Evolutionary conservation across 2,888 invertebrate species (phyloP), one percentile per base, ranked within the genome.

Genomic region (Aphidius colemani): DNA sequence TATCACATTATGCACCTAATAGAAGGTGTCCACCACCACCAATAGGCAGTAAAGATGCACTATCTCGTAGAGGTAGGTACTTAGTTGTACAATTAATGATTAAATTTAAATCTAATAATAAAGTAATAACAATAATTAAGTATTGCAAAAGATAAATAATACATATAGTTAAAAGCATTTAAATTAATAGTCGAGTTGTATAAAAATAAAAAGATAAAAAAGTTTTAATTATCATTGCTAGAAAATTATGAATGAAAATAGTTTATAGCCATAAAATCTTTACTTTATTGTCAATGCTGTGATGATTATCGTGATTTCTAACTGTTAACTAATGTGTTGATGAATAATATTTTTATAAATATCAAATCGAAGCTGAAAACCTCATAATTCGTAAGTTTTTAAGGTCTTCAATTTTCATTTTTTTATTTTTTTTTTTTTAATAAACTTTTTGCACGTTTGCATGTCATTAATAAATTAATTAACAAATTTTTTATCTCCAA

Each of bases 1-100:
- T 94, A 82, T 90, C 90, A 78, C 88, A 91, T 75, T 83, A 81
- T 71, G 78, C 81, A 63, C 84, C 84, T 59, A 82, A 78, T 75
- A 81, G 83, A 72, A 80, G 84, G 75, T 82, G 83, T 68, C 83
- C 83, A 56, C 81, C 83, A 56, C 84, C 88, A 70, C 86, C 84
- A 64, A 79, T 80, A 78, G 86, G 88, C 79, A 86, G 88, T 74
- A 84, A 85, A 68, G 90, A 82, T 49, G 80, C 71, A 70, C 74
- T 80, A 48, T 64, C 80, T 66, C 82, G 78, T 72, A 78, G 81
- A 82, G 82, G 82, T 82, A 81, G 79, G 82, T 82, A 78, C 72
- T 58, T 63, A 9, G 51, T 58, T 30, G 39, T 10, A 46, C 6
- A 51, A 62, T 72, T 63, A 68, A 66, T 66, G 40, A 61, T 59